phyloP scores from a whole-genome alignment of 2,113 vertebrate species.

The Sakesphorus luctuosus region DNA sequence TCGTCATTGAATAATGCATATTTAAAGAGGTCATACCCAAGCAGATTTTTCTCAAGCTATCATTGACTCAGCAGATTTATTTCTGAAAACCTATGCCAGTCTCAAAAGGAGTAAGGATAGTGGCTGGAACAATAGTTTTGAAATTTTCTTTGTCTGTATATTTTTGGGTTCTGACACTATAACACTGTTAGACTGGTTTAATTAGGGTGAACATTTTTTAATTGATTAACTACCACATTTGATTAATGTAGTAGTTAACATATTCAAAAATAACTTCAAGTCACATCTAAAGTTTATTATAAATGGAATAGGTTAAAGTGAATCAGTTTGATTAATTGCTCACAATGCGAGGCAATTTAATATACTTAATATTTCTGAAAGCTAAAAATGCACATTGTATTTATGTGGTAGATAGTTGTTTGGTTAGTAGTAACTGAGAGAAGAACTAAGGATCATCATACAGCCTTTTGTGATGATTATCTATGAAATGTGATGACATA shows the following conservation, averaged over 20 bases:
- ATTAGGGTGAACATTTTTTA: not conserved
- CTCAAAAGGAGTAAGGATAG: not conserved
- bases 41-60: not conserved
- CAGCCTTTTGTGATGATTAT: not conserved
- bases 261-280: not conserved
- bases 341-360: not conserved
- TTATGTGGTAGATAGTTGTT: not conserved
- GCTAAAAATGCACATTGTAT: not conserved
- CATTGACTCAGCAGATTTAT: not conserved
- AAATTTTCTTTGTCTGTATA: not conserved
- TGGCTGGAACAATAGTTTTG: not conserved
- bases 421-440: not conserved
- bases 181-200: not conserved
- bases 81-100: not conserved
- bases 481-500: not conserved
- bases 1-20: not conserved
- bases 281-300: not conserved
- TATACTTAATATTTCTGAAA: not conserved
- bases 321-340: not conserved
- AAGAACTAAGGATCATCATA: not conserved
- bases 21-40: not conserved
- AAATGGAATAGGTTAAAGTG: not conserved
- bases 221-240: not conserved
- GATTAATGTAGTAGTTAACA: not conserved
- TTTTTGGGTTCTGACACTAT: not conserved